phyloP scores from a whole-genome alignment of 64 coral and sea anemone genomes.

The Platygyra sinensis region DNA sequence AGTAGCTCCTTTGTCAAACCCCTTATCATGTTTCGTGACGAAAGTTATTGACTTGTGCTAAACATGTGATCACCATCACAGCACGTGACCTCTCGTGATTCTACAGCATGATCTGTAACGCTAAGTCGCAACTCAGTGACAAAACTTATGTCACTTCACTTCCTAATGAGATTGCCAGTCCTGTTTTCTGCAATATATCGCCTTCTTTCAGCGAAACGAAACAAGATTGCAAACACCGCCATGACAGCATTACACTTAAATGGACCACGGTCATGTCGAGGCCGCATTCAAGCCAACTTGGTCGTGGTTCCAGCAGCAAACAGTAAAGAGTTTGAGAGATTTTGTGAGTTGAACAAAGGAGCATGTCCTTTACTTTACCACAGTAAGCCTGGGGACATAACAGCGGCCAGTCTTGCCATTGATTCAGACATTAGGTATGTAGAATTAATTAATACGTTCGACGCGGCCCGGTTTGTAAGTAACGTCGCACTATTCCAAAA shows the following conservation, averaged over 20 bases:
- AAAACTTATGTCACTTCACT: neutral
- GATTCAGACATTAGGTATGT: slow-evolving; percentile 82
- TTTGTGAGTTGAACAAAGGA: slow-evolving; percentile 72
- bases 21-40: no score
- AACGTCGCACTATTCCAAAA: no score
- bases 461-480: no score
- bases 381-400: slow-evolving; percentile 69
- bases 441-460: neutral
- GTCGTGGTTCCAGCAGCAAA: slow-evolving; percentile 54
- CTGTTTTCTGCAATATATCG: neutral
- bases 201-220: neutral
- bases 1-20: no score
- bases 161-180: neutral
- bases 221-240: neutral
- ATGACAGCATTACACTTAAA: neutral
- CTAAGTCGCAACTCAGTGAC: neutral
- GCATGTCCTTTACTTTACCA: slow-evolving; percentile 65
- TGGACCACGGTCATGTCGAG: slow-evolving; percentile 13
- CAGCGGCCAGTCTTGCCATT: slow-evolving; percentile 14
- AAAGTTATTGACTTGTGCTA: neutral
- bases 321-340: slow-evolving; percentile 58
- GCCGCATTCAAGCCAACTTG: slow-evolving; percentile 64
- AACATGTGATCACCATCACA: neutral
- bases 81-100: neutral
- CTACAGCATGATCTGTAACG: neutral